Evolutionary conservation across 2,113 vertebrate genomes (phyloP), one percentile per base, ranked within the genome.

Genomic region (Mobula hypostoma): DNA sequence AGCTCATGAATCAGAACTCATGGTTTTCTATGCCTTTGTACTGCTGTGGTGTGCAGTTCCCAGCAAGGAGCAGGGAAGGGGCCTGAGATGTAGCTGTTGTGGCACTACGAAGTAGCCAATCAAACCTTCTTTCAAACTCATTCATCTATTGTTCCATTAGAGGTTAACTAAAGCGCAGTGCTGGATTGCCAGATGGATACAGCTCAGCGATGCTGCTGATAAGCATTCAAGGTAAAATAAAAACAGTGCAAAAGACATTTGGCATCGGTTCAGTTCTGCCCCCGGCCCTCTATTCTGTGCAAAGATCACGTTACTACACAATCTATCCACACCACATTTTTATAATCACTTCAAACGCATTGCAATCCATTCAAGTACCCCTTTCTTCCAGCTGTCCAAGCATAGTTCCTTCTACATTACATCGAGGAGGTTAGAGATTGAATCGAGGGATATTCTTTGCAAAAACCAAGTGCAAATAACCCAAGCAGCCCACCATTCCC

Each of bases 221-320:
- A 93, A 93, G 90, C 27, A 68, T 93, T 93, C 91, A 93, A 93
- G 70, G 91, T 74, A 74, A 74, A 74, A 11, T 24, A 48, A 40
- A 93, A 74, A 74, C 91, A 74, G 48, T 85, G 91, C 24, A 74
- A 70, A 24, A 74, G 7, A 11, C 32, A 56, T 56, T 93, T 93
- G 91, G 91, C 91, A 24, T n/a, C 2, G 40, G 29, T 56, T 93
- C 91, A 93, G 68, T 56, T 93, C 91, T 48, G 21, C 15, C 70
- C 40, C 91, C 74, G 68, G 70, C 66, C 91, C 19, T 36, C 48
- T 36, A 74, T n/a, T 63, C 70, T 93, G 14, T 29, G 21, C 48
- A 93, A 93, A 72, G 91, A 93, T 93, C 36, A 19, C 48, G 40
- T 93, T 93, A 93, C 91, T 72, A 11, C 21, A 93, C 70, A 93